Percentiles rank a stretch among this genome's conserved stretches.
Evolutionary conservation across 2,797 vertebrate genomes (phyloP).

Genomic region (Dendrocincla tyrannina): DNA sequence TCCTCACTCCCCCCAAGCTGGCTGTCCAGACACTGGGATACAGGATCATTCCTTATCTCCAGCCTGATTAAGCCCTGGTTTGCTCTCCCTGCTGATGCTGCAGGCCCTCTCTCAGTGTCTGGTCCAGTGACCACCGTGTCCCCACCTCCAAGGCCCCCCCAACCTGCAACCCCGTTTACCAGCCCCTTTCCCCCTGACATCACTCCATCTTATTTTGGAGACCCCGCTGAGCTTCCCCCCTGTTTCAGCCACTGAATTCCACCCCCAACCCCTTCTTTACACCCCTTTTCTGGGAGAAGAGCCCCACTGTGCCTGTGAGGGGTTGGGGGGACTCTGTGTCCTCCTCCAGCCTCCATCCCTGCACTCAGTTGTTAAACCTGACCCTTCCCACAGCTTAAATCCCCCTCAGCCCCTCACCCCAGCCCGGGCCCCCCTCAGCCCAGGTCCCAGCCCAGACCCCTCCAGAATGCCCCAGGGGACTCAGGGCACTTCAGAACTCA

Average conservation of each 20-base stretch:
- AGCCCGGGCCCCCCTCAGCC: too few relatives aligned
- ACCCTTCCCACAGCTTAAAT: background rate
- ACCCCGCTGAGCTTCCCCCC: background rate
- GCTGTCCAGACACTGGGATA: background rate
- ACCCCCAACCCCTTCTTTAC: background rate
- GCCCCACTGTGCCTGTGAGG: rapidly evolving
- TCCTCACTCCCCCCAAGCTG: background rate
- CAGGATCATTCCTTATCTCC: background rate
- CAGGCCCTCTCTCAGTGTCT: too few relatives aligned
- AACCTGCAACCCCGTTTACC: background rate
- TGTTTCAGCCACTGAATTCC: background rate
- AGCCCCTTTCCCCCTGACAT: too few relatives aligned
- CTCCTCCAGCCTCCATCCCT: rapidly evolving
- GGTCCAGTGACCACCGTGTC: background rate
- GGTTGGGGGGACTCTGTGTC: background rate
- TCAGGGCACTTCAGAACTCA: background rate
- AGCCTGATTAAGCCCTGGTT: background rate
- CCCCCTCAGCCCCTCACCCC: too few relatives aligned
- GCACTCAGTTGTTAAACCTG: too few relatives aligned
- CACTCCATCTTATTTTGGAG: background rate
- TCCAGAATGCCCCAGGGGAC: rapidly evolving
- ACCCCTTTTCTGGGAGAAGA: background rate
- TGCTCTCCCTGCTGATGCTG: background rate
- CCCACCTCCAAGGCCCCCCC: rapidly evolving
- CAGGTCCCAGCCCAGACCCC: background rate